Base-by-base conservation (phyloP, 2,113 vertebrate genomes). In the Dicerorhinus sumatrensis region DNA sequence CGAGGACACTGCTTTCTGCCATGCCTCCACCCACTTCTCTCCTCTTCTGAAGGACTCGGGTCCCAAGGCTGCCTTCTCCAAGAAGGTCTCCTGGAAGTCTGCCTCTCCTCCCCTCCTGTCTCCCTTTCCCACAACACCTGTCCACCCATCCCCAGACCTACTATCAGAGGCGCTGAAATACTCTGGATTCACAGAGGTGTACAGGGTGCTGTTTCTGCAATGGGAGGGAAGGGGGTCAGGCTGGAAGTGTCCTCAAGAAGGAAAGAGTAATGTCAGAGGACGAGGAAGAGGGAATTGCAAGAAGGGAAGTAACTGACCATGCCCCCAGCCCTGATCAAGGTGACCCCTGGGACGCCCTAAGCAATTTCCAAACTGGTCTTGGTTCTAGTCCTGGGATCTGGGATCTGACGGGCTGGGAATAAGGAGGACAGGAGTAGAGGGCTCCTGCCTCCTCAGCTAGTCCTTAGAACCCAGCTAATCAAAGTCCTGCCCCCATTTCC, bases 181-280 rank as follows among this genome's bases (percentile, higher is more conserved):
- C 87, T 99, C 99, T 0, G 99, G 99, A 79, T 99, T 99, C 98
- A 99, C 99, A 0, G 99, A 99, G 77, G 99, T 69, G 4, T 99
- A 99, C 36, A 99, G 97, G 0, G 98, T 99, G 0, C 97, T 96
- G 89, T 58, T 99, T 97, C 99, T 99, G 97, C 94, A 96, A 91
- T 0, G 33, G 62, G 72, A 95, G 80, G 62, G 8, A 72, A 89
- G 31, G 36, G 23, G 25, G 27, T 96, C 70, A 97, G 91, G 79
- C 67, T 91, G 56, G 56, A 36, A 63, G 77, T 17, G 65, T 69
- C 39, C 77, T 80, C 76, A 33, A 60, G 63, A 36, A 62, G 81
- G 70, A 77, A 54, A 39, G 23, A 77, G 60, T 23, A 51, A 56
- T 11, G 23, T 62, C 89, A 81, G 83, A 82, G 11, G 60, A 36